These are phyloP conservation scores for Myotis vivesi DNA, from an alignment of 2,797 vertebrate species.

Conservation along the genomic window DNA sequence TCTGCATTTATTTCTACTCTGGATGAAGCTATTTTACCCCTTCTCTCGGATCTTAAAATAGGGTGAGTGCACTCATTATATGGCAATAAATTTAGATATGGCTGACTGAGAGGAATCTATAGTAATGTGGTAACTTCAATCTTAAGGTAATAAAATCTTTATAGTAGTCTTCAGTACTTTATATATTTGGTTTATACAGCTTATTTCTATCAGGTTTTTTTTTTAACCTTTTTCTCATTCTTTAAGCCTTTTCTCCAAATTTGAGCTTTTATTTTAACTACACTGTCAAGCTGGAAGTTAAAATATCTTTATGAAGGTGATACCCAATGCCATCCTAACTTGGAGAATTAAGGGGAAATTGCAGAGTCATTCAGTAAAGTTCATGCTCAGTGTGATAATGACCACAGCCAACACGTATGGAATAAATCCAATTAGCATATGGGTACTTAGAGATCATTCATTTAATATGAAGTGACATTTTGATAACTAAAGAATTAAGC, in stretches of 20 bases:
- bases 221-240: background rate
- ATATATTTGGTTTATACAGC: background rate
- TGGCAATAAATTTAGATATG: background rate
- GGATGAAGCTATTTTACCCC: background rate
- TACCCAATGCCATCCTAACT: background rate
- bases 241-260: background rate
- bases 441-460: conserved; percentile 67
- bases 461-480: conserved; percentile 75
- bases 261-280: conserved; percentile 20
- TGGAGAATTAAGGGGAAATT: conserved; percentile 24
- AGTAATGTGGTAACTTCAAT: background rate
- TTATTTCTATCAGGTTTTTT: background rate
- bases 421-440: conserved; percentile 74
- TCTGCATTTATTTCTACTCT: background rate
- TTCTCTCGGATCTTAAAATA: background rate
- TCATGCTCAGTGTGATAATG: conserved; percentile 48
- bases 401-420: conserved; percentile 56
- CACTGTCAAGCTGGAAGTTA: background rate
- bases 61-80: background rate
- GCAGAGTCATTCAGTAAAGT: conserved; percentile 41
- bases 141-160: conserved; percentile 35
- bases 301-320: background rate
- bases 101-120: background rate
- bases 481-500: conserved; percentile 75
- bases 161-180: background rate